Percentiles rank a stretch among this genome's conserved stretches.
These are phyloP conservation scores for Aegithalos caudatus DNA, from an alignment of 2,113 vertebrate species.

Conservation along the genomic window DNA sequence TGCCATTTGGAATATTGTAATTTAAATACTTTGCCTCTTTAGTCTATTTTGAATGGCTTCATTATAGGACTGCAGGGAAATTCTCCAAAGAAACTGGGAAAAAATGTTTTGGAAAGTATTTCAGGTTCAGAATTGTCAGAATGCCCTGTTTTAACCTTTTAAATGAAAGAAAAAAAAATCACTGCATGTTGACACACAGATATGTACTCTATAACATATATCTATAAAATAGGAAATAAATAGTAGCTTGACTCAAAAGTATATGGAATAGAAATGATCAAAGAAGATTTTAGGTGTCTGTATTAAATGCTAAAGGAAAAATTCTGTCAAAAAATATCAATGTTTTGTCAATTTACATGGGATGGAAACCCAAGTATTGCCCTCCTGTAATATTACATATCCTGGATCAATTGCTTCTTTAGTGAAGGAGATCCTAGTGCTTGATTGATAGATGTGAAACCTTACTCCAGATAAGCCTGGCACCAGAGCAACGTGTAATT, in stretches of 20 bases:
- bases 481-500: rapidly evolving
- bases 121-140: background rate
- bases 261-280: background rate
- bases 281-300: background rate
- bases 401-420: background rate
- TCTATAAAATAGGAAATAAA: background rate
- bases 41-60: constrained; percentile 28
- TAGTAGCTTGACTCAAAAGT: background rate
- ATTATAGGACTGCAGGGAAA: background rate
- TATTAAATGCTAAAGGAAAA: background rate
- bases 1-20: constrained; percentile 48
- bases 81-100: background rate
- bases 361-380: background rate
- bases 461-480: background rate
- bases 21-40: constrained; percentile 36
- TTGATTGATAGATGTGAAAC: background rate
- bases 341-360: background rate
- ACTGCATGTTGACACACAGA: background rate
- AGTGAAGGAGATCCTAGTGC: background rate
- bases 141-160: background rate
- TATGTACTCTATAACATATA: background rate
- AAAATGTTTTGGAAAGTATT: constrained; percentile 4
- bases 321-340: background rate
- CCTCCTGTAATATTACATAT: background rate
- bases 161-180: background rate